These are phyloP conservation scores for Cryptomyrus ogoouensis DNA, from an alignment of 2,113 vertebrate genomes.

Conservation along the genomic window DNA sequence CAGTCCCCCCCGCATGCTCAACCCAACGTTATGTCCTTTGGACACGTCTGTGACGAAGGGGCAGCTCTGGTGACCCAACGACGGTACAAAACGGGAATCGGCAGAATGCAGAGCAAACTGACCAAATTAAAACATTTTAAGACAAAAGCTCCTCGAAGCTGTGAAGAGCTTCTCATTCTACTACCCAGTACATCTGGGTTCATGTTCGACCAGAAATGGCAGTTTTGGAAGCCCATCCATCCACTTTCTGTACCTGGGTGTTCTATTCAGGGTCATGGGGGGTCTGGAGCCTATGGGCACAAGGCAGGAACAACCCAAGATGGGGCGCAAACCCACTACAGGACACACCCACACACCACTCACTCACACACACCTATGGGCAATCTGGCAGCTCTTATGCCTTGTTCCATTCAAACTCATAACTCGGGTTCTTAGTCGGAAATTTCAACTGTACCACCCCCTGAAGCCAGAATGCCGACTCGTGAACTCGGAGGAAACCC, in stretches of 20 bases:
- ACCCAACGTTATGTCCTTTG: too few species aligned
- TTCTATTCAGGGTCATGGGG: background rate
- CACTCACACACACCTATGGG: background rate
- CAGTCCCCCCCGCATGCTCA: background rate
- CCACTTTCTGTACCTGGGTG: background rate
- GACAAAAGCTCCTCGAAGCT: constrained; percentile 12
- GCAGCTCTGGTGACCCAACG: background rate
- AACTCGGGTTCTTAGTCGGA: too few species aligned
- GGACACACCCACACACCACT: too few species aligned
- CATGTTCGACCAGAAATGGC: background rate
- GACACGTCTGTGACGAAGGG: background rate
- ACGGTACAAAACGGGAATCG: background rate
- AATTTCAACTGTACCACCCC: too few species aligned
- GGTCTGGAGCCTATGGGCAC: background rate
- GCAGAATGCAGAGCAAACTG: constrained; percentile 18
- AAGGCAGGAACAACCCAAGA: background rate
- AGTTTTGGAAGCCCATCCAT: background rate
- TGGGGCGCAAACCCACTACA: background rate
- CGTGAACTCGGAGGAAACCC: too few species aligned
- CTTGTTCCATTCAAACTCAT: too few species aligned
- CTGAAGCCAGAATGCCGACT: too few species aligned
- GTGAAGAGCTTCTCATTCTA: background rate
- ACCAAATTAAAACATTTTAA: constrained; percentile 17
- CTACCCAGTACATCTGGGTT: background rate
- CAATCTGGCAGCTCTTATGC: background rate